Percentiles rank a stretch among this genome's conserved stretches.
phyloP scores from a whole-genome alignment of 2,888 invertebrate genomes.

The Microplitis deprimator region DNA sequence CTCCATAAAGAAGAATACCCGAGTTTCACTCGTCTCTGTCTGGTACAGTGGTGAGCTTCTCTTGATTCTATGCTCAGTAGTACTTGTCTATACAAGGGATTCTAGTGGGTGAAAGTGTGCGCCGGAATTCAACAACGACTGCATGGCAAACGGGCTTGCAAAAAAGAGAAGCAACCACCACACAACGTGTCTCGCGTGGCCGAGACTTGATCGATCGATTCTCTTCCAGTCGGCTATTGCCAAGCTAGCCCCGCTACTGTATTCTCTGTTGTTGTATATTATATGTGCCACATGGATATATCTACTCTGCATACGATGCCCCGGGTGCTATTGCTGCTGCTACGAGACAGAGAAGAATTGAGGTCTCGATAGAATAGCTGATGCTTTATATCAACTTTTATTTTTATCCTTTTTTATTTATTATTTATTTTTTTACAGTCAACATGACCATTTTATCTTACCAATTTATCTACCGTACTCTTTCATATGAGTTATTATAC shows the following conservation, averaged over 20 bases:
- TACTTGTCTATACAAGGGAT: neutral
- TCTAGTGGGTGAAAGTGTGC: constrained; percentile 22
- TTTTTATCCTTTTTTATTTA: constrained; percentile 10
- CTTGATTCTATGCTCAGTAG: neutral
- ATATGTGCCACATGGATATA: constrained; percentile 39
- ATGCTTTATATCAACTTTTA: constrained; percentile 13
- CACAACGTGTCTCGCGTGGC: constrained; percentile 35
- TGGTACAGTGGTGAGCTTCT: neutral
- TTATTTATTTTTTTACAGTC: neutral
- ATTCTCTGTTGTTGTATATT: constrained; percentile 32
- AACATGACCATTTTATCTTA: constrained; percentile 8
- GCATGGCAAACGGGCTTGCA: constrained; percentile 10
- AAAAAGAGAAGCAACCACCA: constrained; percentile 31
- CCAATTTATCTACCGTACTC: neutral
- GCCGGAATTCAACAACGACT: constrained; percentile 32
- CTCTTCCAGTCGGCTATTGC: constrained; percentile 24
- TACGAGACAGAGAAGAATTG: constrained; percentile 27
- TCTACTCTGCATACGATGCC: constrained; percentile 24
- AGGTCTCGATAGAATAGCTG: constrained; percentile 14
- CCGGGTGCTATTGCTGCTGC: constrained; percentile 7
- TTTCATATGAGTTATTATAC: neutral
- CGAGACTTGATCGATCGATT: constrained; percentile 39
- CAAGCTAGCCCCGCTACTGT: neutral
- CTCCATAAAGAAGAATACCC: constrained; percentile 8
- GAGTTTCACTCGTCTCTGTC: constrained; percentile 4